Conservation (phyloP, 2,797 vertebrate species). For the Mycteria americana region DNA sequence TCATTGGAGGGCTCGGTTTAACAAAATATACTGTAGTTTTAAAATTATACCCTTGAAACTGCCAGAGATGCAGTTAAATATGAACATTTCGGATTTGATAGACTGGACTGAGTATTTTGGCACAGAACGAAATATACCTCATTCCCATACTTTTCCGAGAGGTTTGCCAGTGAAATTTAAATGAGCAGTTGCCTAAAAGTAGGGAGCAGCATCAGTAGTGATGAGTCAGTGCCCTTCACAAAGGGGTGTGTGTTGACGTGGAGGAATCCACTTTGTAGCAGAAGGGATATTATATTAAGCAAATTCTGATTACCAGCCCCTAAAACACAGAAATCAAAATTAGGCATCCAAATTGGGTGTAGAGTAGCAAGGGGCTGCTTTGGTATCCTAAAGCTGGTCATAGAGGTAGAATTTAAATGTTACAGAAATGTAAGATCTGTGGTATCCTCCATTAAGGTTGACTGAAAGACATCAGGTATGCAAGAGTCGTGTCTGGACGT, state of each 20-base stretch:
- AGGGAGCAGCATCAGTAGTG: background rate
- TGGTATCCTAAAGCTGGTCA: background rate
- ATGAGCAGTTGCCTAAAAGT: background rate
- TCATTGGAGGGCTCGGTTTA: conserved; percentile 28
- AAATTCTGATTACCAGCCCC: background rate
- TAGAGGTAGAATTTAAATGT: background rate
- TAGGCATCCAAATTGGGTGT: background rate
- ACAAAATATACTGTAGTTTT: conserved; percentile 6
- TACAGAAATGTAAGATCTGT: background rate
- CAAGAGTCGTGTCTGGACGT: rapidly evolving
- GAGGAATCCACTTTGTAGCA: background rate
- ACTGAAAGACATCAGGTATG: background rate
- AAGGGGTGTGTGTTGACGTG: background rate
- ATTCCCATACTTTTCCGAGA: background rate
- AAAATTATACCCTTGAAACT: background rate
- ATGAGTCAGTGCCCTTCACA: background rate
- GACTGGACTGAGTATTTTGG: background rate
- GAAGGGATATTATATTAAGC: background rate
- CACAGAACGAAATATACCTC: background rate
- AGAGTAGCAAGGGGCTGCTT: background rate
- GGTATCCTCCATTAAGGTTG: background rate
- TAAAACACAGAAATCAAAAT: background rate
- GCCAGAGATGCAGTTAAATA: background rate
- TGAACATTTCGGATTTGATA: background rate
- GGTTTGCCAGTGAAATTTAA: background rate